These are phyloP conservation scores for Gymnocypris eckloni DNA, from an alignment of 2,797 vertebrate genomes.

Conservation along the genomic window DNA sequence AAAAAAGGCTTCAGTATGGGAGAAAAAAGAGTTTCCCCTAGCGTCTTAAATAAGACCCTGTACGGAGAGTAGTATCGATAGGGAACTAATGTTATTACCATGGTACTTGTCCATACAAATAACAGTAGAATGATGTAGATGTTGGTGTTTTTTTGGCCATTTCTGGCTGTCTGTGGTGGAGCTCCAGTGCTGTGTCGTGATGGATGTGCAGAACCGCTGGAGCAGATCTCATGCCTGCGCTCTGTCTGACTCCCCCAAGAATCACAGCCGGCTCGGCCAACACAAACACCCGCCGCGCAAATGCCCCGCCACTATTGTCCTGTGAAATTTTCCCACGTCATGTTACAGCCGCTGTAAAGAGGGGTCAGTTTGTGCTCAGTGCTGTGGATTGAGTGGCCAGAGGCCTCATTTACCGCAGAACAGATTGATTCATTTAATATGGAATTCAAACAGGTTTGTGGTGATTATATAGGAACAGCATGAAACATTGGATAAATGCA, in stretches of 20 bases:
- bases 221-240: constrained; percentile 62
- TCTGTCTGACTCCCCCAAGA: constrained; percentile 67
- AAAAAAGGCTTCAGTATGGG: no score
- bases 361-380: constrained; percentile 10
- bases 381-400: constrained; percentile 35
- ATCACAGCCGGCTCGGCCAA: constrained; percentile 74
- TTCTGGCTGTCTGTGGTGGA: constrained; percentile 61
- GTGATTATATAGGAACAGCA: background rate
- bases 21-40: no score
- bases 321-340: constrained; percentile 74
- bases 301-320: constrained; percentile 69
- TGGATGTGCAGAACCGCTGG: constrained; percentile 69
- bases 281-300: constrained; percentile 73
- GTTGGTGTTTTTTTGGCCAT: constrained; percentile 56
- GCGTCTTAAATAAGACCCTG: no score
- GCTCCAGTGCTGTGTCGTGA: constrained; percentile 71
- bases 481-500: background rate
- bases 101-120: background rate
- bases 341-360: constrained; percentile 53
- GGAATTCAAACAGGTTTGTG: constrained; percentile 1
- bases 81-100: background rate
- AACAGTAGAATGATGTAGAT: background rate
- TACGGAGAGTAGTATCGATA: no score
- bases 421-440: constrained; percentile 32
- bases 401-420: constrained; percentile 3